A percentile compares a stretch with the other conserved stretches of the same genome.
Conservation (phyloP, 2,797 vertebrate species). For the Gadopsis bispinosus region DNA sequence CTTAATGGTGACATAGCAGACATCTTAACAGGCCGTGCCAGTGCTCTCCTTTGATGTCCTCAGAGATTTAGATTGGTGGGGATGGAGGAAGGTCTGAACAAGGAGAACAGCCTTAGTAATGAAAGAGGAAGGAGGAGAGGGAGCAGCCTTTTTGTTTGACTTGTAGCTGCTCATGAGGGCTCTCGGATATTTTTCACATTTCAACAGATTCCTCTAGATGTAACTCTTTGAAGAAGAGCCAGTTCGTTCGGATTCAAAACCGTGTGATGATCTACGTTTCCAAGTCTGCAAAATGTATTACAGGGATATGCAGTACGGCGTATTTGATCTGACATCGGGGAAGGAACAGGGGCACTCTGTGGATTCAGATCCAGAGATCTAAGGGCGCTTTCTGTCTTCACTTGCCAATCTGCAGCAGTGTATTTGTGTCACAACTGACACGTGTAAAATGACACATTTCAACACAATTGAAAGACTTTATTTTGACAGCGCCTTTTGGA, state of each 20-base stretch:
- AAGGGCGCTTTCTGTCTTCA: constrained; percentile 16
- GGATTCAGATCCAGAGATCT: constrained; percentile 8
- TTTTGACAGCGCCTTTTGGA: constrained; percentile 17
- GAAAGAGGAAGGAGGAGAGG: constrained; percentile 5
- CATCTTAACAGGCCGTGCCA: constrained; percentile 18
- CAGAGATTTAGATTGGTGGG: constrained; percentile 36
- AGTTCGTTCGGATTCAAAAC: constrained; percentile 40
- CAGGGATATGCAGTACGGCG: constrained; percentile 6
- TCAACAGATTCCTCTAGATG: constrained; percentile 42
- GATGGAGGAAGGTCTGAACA: constrained; percentile 43
- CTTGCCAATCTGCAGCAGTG: constrained; percentile 10
- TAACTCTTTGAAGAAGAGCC: constrained; percentile 62
- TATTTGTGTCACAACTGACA: constrained; percentile 11
- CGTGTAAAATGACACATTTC: background rate
- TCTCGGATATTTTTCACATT: constrained; percentile 27
- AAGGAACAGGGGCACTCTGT: constrained; percentile 9
- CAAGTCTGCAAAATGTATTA: constrained; percentile 14
- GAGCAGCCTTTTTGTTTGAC: constrained; percentile 43
- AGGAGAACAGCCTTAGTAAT: constrained; percentile 17
- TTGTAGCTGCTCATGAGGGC: constrained; percentile 37
- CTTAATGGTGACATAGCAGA: background rate
- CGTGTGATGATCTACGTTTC: constrained; percentile 46
- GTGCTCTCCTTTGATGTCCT: constrained; percentile 54
- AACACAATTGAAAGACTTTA: background rate
- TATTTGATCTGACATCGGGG: constrained; percentile 40